A percentile compares a stretch with the other conserved stretches of the same genome.
Evolutionary conservation across 2,888 invertebrate genomes (phyloP).

Genomic region (Eumerus sabulonum): DNA sequence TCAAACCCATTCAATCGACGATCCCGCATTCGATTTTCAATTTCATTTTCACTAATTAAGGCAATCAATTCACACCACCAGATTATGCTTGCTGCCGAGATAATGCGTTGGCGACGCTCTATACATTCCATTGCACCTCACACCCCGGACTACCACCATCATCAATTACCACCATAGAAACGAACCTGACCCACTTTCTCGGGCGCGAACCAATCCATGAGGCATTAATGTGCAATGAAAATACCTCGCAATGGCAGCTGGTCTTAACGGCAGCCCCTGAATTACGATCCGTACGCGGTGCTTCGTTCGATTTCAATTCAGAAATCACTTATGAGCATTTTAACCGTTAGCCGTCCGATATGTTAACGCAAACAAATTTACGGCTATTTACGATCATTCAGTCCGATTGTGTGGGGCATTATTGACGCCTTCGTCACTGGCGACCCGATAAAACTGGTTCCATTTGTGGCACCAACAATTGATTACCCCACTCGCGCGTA

Average conservation of each 20-base stretch:
- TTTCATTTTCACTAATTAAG: slow-evolving; percentile 48
- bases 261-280: slow-evolving; percentile 39
- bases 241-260: too few relatives aligned
- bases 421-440: slow-evolving; percentile 60
- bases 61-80: slow-evolving; percentile 57
- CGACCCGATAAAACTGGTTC: slow-evolving; percentile 49
- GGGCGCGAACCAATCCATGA: slow-evolving; percentile 54
- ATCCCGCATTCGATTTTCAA: slow-evolving; percentile 34
- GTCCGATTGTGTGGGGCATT: slow-evolving; percentile 39
- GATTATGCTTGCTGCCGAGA: too few relatives aligned
- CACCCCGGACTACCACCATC: background rate
- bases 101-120: background rate
- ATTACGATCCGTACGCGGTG: slow-evolving; percentile 52
- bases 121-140: slow-evolving; percentile 8
- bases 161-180: background rate
- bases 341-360: slow-evolving; percentile 44
- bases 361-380: slow-evolving; percentile 32
- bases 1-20: slow-evolving; percentile 27
- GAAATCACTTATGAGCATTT: slow-evolving; percentile 41
- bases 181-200: slow-evolving; percentile 54
- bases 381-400: slow-evolving; percentile 25
- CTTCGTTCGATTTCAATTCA: slow-evolving; percentile 58
- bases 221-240: slow-evolving; percentile 43
- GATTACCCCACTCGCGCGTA: background rate
- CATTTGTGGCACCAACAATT: too few relatives aligned